Evolutionary conservation across 2,888 invertebrate genomes (phyloP), one percentile per base, ranked within the genome.

Genomic region (Clistopyga incitator): DNA sequence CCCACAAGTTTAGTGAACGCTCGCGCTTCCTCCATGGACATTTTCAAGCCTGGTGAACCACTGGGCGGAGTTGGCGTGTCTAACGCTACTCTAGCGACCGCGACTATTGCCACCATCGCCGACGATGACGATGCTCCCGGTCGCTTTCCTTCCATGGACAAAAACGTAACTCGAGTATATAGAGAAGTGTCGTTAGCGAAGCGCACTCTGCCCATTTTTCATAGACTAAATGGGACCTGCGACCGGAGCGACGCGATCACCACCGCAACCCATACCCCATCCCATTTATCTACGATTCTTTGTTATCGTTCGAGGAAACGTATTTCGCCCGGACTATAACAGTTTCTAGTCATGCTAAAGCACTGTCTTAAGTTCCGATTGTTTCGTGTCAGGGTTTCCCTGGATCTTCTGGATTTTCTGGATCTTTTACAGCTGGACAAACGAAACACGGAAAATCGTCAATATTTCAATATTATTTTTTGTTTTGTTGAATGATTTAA

Each of bases 51-150:
- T 78, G 86, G 84, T 86, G 85, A 88, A 85, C 85, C 77, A 65
- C 65, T 81, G 81, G 84, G 82, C 52, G 75, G 86, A 83, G 86
- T 89, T 89, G 86, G 89, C 91, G 89, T 91, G 91, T 88, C 89
- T 86, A 88, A 87, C 88, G 88, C 89, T 88, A 88, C 87, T 91
- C 87, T 86, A 86, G 80, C 85, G 84, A 86, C 85, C 86, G 74
- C 85, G 87, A 88, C 84, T 87, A 86, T 56, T 67, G 25, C 20
- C 59, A 70, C 61, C 72, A 61, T 61, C 76, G 64, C 76, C 76
- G 76, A 70, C 70, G 64, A 52, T 42, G 45, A 23, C 50, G 52
- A 56, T 25, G 56, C 1, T n/a, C n/a, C 25, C 61, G 42, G 38
- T 59, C 18, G 71, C 65, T 61, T n/a, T 38, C 47, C 18, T 68